Conservation (phyloP, 2,113 vertebrate genomes). For the Perca flavescens region DNA sequence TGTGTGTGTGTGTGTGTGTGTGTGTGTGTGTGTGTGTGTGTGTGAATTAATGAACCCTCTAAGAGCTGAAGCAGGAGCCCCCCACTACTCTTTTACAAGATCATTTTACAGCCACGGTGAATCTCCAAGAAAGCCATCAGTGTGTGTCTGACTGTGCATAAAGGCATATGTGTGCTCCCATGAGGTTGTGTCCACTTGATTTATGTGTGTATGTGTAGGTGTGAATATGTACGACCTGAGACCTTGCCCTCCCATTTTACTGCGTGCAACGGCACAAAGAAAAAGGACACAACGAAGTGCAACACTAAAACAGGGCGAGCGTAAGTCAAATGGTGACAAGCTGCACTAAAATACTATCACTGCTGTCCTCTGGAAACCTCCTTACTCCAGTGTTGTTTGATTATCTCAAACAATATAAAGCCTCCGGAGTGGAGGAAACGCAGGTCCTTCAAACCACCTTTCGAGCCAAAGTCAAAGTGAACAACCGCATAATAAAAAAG, state of each 20-base stretch:
- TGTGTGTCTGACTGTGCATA: slow-evolving; percentile 50
- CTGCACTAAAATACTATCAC: slow-evolving; percentile 9
- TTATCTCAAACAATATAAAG: slow-evolving; percentile 4
- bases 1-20: slow-evolving; percentile 1
- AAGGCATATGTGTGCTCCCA: slow-evolving; percentile 49
- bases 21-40: slow-evolving; percentile 31
- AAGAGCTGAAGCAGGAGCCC: slow-evolving; percentile 37
- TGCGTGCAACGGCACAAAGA: slow-evolving; percentile 11
- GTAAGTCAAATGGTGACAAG: slow-evolving; percentile 12
- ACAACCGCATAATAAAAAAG: not conserved
- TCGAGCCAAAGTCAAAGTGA: not conserved
- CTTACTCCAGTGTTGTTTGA: not conserved
- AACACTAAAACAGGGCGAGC: not conserved
- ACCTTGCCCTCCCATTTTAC: slow-evolving; percentile 40
- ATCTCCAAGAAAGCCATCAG: slow-evolving; percentile 63
- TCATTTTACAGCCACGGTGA: slow-evolving; percentile 73
- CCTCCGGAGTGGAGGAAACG: not conserved
- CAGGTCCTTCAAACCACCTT: not conserved
- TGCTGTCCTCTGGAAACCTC: not conserved
- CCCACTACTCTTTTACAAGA: slow-evolving; percentile 63
- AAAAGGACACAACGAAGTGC: slow-evolving; percentile 52
- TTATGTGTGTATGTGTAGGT: slow-evolving; percentile 30
- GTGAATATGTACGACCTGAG: slow-evolving; percentile 27
- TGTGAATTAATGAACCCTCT: slow-evolving; percentile 74
- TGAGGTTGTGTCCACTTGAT: slow-evolving; percentile 47